Conservation (phyloP, 37 sponge, comb jelly and placozoan species). For the Crambe crambe region DNA sequence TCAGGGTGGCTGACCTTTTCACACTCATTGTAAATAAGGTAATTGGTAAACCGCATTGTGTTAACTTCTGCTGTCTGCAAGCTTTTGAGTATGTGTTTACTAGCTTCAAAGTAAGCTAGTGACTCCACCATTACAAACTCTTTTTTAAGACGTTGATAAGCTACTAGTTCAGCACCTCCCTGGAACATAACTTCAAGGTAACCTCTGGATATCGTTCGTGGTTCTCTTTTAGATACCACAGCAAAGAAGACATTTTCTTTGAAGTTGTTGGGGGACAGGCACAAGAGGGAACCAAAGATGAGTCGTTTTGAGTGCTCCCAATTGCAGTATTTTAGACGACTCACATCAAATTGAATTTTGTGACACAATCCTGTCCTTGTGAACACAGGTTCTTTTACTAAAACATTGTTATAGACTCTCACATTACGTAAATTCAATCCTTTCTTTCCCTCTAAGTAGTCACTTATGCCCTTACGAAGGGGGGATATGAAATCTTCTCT, state of each 20-base stretch:
- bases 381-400: slow-evolving; percentile 40
- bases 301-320: slow-evolving; percentile 82
- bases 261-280: slow-evolving; percentile 66
- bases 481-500: slow-evolving; percentile 92
- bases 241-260: slow-evolving; percentile 54
- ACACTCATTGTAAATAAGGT: slow-evolving; percentile 55
- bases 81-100: slow-evolving; percentile 66
- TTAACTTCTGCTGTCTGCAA: slow-evolving; percentile 70
- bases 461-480: slow-evolving; percentile 70
- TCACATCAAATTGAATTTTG: slow-evolving; percentile 59
- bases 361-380: slow-evolving; percentile 53
- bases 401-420: slow-evolving; percentile 56
- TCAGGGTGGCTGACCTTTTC: slow-evolving; percentile 29
- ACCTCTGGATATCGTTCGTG: slow-evolving; percentile 50
- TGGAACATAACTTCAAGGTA: slow-evolving; percentile 48
- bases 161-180: slow-evolving; percentile 2
- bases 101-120: slow-evolving; percentile 89
- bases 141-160: neutral
- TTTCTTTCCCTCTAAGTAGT: slow-evolving; percentile 27
- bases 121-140: slow-evolving; percentile 81
- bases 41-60: slow-evolving; percentile 81
- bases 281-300: slow-evolving; percentile 83
- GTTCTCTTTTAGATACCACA: slow-evolving; percentile 70
- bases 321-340: slow-evolving; percentile 20
- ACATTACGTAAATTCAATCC: slow-evolving; percentile 57